A percentile compares a stretch with the other conserved stretches of the same genome.
Conservation (phyloP, 92 coral and sea anemone genomes). For the Desmophyllum pertusum region DNA sequence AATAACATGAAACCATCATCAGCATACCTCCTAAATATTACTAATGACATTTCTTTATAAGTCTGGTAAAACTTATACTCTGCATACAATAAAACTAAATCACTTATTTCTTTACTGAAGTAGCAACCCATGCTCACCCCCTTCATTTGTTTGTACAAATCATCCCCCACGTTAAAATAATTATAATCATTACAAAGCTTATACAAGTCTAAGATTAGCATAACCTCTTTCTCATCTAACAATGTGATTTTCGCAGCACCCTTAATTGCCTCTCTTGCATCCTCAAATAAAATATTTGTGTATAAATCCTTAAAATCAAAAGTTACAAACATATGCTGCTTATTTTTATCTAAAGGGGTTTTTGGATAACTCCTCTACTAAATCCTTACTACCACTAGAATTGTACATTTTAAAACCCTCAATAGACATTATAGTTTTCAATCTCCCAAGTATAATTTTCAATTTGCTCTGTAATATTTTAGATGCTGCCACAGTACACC, state of each 20-base stretch:
- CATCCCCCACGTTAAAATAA: background rate
- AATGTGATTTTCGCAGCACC: background rate
- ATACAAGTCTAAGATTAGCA: background rate
- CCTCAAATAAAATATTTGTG: background rate
- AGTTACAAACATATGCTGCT: background rate
- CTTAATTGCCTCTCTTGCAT: background rate
- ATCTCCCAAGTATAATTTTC: too few relatives aligned
- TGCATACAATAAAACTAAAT: background rate
- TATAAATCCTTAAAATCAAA: slow-evolving; percentile 7
- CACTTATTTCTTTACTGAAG: background rate
- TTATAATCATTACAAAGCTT: background rate
- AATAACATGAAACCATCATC: background rate
- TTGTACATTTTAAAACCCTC: too few relatives aligned
- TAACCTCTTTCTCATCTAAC: background rate
- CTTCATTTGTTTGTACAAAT: background rate
- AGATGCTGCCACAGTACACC: too few relatives aligned
- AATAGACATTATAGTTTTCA: too few relatives aligned
- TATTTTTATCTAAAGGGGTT: too few relatives aligned
- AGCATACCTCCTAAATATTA: background rate
- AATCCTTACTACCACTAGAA: background rate
- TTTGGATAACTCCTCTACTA: background rate
- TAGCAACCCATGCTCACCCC: slow-evolving; percentile 2
- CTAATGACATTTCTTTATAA: background rate
- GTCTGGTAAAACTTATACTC: background rate
- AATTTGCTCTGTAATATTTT: too few relatives aligned